phyloP scores from a whole-genome alignment of 1,140 invertebrate genomes.

The Platyscapa corneri region DNA sequence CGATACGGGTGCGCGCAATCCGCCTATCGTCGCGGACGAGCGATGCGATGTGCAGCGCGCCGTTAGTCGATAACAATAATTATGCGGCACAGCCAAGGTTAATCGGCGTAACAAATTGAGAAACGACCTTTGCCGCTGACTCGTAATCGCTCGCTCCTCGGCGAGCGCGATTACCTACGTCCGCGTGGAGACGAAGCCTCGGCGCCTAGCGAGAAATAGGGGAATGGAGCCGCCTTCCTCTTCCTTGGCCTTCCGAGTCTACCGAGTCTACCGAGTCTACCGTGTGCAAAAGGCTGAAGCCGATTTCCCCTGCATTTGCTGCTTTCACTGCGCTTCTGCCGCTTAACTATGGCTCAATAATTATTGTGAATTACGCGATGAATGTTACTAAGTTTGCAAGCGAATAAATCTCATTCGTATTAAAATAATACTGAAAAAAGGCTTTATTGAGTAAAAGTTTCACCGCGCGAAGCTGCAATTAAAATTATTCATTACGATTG shows the following conservation, averaged over 20 bases:
- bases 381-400: background rate
- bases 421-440: background rate
- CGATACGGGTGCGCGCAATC: background rate
- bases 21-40: background rate
- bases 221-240: too few species aligned
- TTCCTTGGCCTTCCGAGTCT: too few species aligned
- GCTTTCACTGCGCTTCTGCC: too few species aligned
- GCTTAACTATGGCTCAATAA: too few species aligned
- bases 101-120: slow-evolving; percentile 44
- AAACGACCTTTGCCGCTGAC: slow-evolving; percentile 26
- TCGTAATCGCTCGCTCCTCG: too few species aligned
- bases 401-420: background rate
- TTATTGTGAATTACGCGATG: too few species aligned
- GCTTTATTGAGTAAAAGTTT: background rate
- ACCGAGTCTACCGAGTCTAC: too few species aligned
- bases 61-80: slow-evolving; percentile 33
- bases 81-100: slow-evolving; percentile 30
- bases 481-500: background rate
- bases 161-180: background rate
- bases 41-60: slow-evolving; percentile 9
- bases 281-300: too few species aligned
- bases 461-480: background rate
- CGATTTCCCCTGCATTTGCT: too few species aligned
- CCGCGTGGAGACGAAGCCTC: background rate
- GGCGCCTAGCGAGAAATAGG: too few species aligned